These are phyloP conservation scores for Phalera bucephala DNA, from an alignment of 2,888 invertebrate species.

Conservation along the genomic window DNA sequence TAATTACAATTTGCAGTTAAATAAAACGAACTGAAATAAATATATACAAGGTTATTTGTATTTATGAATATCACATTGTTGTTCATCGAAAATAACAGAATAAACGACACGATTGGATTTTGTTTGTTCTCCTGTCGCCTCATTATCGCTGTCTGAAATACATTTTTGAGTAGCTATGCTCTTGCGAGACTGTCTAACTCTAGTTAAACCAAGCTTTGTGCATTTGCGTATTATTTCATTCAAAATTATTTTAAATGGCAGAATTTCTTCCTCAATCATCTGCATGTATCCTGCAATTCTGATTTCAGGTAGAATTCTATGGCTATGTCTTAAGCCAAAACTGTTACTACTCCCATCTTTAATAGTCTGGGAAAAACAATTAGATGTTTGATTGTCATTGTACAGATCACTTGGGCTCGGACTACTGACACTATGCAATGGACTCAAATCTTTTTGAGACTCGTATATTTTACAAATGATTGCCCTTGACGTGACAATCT, in stretches of 20 bases:
- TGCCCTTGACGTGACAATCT: constrained; percentile 21
- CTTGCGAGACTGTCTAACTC: not conserved
- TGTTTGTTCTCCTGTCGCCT: constrained; percentile 18
- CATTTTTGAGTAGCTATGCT: not conserved
- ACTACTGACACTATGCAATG: constrained; percentile 4
- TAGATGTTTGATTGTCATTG: constrained; percentile 4
- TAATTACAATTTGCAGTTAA: too few species aligned
- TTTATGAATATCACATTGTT: constrained; percentile 22
- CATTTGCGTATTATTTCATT: constrained; percentile 59
- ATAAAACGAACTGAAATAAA: too few species aligned
- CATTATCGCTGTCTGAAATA: constrained; percentile 10
- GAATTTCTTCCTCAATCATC: constrained; percentile 58
- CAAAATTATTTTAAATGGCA: constrained; percentile 57
- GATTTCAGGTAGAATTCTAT: constrained; percentile 43
- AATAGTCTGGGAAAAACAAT: constrained; percentile 7
- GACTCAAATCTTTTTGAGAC: constrained; percentile 12
- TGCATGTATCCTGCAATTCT: constrained; percentile 51
- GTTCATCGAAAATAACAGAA: constrained; percentile 62
- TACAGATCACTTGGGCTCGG: constrained; percentile 4
- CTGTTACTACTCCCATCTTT: constrained; percentile 4
- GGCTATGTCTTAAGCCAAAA: not conserved
- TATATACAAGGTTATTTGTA: constrained; percentile 4
- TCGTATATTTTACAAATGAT: constrained; percentile 22
- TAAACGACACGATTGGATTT: constrained; percentile 68
- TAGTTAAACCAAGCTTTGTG: constrained; percentile 34